phyloP scores from a whole-genome alignment of 2,113 vertebrate species.

The Psephotus haematonotus region DNA sequence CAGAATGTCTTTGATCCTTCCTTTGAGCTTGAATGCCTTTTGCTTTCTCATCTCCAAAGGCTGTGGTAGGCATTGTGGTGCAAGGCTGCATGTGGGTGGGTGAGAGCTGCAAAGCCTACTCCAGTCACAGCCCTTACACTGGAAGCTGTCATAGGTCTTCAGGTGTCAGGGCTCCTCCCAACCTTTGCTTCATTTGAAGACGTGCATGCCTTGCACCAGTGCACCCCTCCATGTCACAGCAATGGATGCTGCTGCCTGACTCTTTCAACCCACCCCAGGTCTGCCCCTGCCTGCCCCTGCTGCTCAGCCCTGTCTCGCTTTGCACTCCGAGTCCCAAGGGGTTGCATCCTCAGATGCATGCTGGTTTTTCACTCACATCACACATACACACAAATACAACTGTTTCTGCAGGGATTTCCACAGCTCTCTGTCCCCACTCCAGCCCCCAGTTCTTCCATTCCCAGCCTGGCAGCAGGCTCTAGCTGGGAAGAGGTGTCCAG shows the following conservation, averaged over 20 bases:
- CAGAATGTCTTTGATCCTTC: neutral
- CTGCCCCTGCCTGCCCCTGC: neutral
- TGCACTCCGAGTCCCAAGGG: neutral
- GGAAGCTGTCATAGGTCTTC: neutral
- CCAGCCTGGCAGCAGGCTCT: neutral
- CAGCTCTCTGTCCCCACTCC: neutral
- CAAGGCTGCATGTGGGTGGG: rapidly evolving
- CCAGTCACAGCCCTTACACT: rapidly evolving
- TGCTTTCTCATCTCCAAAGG: neutral
- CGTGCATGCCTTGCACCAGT: neutral
- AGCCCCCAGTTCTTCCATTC: neutral
- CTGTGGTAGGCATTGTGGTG: neutral
- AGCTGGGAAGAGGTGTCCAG: neutral
- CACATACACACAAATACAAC: neutral
- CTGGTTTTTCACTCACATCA: neutral
- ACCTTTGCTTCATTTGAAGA: neutral
- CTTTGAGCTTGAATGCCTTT: neutral
- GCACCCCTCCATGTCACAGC: neutral
- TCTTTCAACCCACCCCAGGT: neutral
- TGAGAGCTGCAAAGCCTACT: neutral
- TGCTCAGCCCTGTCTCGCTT: neutral
- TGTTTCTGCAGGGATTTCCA: neutral
- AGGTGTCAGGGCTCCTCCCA: neutral
- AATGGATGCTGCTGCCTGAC: neutral
- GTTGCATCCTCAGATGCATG: rapidly evolving